Conservation (phyloP, 1,140 invertebrate species). For the Penaeus indicus region DNA sequence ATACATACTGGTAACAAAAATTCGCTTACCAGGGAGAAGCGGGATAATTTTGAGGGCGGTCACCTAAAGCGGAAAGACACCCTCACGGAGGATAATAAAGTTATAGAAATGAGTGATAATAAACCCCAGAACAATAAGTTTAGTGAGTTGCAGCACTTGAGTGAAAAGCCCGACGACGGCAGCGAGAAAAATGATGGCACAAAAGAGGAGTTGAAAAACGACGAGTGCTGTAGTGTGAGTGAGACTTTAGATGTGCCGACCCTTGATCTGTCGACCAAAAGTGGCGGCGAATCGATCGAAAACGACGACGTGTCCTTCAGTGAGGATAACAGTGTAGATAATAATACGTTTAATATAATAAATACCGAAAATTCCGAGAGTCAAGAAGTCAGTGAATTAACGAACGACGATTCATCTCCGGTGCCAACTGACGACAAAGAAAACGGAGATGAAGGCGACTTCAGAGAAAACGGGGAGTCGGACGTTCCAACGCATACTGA, state of each 20-base stretch:
- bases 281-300: not conserved
- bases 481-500: slow-evolving; percentile 22
- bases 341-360: slow-evolving; percentile 62
- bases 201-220: slow-evolving; percentile 12
- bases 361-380: slow-evolving; percentile 59
- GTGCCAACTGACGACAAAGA: slow-evolving; percentile 21
- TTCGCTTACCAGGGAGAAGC: not conserved
- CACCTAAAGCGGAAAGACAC: too few relatives aligned
- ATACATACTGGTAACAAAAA: slow-evolving; percentile 21
- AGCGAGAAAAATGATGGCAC: slow-evolving; percentile 41
- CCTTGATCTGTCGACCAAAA: slow-evolving; percentile 8
- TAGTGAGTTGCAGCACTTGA: not conserved
- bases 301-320: slow-evolving; percentile 54
- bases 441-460: slow-evolving; percentile 3
- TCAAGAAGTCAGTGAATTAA: slow-evolving; percentile 57
- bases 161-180: not conserved
- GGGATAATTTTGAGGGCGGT: not conserved
- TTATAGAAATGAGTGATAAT: not conserved
- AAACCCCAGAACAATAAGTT: slow-evolving; percentile 22
- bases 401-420: slow-evolving; percentile 41
- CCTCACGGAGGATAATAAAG: too few relatives aligned
- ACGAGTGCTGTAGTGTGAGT: slow-evolving; percentile 26
- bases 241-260: slow-evolving; percentile 29
- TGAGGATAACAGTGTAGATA: slow-evolving; percentile 57
- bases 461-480: slow-evolving; percentile 33